A percentile compares a stretch with the other conserved stretches of the same genome.
phyloP scores from a whole-genome alignment of 2,888 invertebrate genomes.

The Girardia tigrina region DNA sequence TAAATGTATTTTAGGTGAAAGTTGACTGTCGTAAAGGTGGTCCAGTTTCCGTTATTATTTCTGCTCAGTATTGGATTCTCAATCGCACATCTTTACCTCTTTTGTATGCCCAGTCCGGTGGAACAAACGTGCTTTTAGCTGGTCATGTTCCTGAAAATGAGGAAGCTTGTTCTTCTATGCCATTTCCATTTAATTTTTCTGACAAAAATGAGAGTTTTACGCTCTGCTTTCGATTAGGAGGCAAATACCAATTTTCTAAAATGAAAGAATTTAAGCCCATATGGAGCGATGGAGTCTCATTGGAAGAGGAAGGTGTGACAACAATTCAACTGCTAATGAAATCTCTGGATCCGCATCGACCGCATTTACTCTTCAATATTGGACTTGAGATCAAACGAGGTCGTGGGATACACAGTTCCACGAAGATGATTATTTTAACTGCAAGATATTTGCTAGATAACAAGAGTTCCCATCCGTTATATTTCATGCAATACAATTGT shows the following conservation, averaged over 20 bases:
- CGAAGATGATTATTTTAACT: conserved; percentile 77
- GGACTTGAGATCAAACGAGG: conserved; percentile 78
- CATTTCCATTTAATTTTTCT: conserved; percentile 78
- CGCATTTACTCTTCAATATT: conserved; percentile 64
- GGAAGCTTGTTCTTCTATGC: conserved; percentile 74
- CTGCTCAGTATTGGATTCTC: conserved; percentile 80
- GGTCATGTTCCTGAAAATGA: conserved; percentile 91
- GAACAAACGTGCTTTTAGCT: conserved; percentile 50
- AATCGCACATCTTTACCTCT: conserved; percentile 90
- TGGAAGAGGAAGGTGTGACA: neutral
- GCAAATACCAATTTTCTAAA: neutral
- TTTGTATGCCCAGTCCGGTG: conserved; percentile 69
- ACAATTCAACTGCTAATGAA: conserved; percentile 55
- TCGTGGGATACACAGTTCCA: conserved; percentile 72
- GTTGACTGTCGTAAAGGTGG: neutral
- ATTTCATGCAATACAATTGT: conserved; percentile 72
- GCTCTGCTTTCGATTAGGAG: conserved; percentile 34
- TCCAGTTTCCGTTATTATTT: conserved; percentile 51
- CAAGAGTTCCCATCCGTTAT: conserved; percentile 62
- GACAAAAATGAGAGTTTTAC: conserved; percentile 65
- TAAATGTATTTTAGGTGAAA: neutral
- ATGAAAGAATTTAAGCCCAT: neutral
- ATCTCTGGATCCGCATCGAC: conserved; percentile 55
- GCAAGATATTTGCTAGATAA: conserved; percentile 86
- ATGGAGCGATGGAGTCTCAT: neutral